These are phyloP conservation scores for Heptranchias perlo DNA, from an alignment of 2,113 vertebrate genomes.

Conservation along the genomic window DNA sequence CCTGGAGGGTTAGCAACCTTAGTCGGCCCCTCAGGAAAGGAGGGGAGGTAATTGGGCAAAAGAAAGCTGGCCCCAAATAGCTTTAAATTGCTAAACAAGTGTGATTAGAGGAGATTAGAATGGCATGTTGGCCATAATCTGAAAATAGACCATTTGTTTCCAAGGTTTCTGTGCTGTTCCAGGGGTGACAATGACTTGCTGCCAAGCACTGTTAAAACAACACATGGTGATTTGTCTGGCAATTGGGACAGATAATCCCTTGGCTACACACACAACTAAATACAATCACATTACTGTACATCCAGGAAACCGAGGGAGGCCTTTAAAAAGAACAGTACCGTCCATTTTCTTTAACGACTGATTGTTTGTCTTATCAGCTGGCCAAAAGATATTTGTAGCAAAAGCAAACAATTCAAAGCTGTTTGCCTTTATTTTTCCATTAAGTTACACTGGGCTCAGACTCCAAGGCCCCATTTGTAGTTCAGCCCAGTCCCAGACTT, in stretches of 20 bases:
- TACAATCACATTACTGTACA: not conserved
- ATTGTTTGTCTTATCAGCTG: not conserved
- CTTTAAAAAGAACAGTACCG: not conserved
- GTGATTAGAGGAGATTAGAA: not conserved
- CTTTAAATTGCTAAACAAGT: not conserved
- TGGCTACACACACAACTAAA: not conserved
- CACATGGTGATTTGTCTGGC: not conserved
- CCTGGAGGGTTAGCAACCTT: not conserved
- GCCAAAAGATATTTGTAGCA: not conserved
- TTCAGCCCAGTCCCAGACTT: too few relatives aligned
- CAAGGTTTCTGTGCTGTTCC: not conserved
- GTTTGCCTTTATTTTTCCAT: conserved; percentile 22
- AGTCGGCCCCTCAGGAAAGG: not conserved
- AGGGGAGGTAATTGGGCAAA: not conserved
- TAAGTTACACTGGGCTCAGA: not conserved
- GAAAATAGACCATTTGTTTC: not conserved
- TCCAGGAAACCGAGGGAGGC: not conserved
- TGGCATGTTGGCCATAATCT: not conserved
- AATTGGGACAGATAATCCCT: not conserved
- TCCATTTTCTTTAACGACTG: not conserved
- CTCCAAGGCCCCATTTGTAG: not conserved
- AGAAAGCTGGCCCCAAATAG: conserved; percentile 8
- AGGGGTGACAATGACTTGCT: not conserved
- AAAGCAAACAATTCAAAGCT: not conserved
- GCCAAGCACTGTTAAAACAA: not conserved